Evolutionary conservation across 2,797 vertebrate genomes (phyloP), one percentile per base, ranked within the genome.

Genomic region (Fundulus diaphanus): DNA sequence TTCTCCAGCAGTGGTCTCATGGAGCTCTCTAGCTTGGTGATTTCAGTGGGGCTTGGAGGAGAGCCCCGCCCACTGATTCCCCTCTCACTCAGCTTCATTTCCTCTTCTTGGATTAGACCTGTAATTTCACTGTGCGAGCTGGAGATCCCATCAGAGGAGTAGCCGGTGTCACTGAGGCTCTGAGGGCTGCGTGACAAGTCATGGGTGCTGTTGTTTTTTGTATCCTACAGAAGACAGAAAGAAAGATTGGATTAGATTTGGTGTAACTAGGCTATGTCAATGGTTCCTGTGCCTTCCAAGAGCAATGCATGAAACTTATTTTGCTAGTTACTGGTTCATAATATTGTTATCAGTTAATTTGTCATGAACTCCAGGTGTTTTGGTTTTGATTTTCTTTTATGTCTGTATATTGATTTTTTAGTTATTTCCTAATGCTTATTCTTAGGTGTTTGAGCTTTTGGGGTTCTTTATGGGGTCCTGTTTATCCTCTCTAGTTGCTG

Each of bases 111-210:
- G 80, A 99, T 97, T 49, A 99, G 91, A 59, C 97, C 98, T 0
- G 97, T 99, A 90, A 99, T 99, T 94, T 99, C 98, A 35, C 98
- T 99, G 83, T 99, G 98, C 0, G 98, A 99, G 91, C 98, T 99
- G 72, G 98, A 99, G 91, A 99, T 96, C 56, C 98, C 98, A 0
- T 99, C 98, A 0, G 98, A 99, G 68, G 98, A 99, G 85, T 99
- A 99, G 70, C 98, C 98, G 0, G 98, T 99, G 92, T 99, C 98
- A 0, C 98, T 99, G 83, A 98, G 96, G 92, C 98, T 99, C 91
- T 99, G 98, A 54, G 98, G 98, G 81, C 98, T 99, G 83, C 97
- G 96, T 70, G 98, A 99, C 85, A 97, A 93, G 86, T 99, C 98
- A 0, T 97, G 96, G 88, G 95, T 94, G 87, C 97, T 97, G 96